A percentile compares a stretch with the other conserved stretches of the same genome.
phyloP scores from a whole-genome alignment of 1,140 invertebrate genomes.

The Drosophila burlai region DNA sequence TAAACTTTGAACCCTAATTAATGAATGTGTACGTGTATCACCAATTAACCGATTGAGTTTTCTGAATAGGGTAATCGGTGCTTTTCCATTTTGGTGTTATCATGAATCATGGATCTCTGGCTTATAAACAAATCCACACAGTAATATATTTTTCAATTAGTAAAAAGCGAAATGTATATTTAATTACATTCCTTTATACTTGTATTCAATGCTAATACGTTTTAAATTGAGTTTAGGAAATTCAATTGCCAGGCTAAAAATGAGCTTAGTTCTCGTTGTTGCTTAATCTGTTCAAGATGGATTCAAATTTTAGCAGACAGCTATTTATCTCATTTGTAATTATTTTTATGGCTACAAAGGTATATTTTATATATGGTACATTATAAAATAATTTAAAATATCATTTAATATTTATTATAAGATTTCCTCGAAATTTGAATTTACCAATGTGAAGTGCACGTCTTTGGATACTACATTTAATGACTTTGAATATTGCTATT shows the following conservation, averaged over 20 bases:
- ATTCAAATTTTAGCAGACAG: not conserved
- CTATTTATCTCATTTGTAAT: not conserved
- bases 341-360: not conserved
- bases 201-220: not conserved
- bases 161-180: not conserved
- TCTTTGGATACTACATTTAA: constrained; percentile 4
- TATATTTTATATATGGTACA: not conserved
- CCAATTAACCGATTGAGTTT: not conserved
- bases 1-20: not conserved
- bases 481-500: not conserved
- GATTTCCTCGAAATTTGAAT: constrained; percentile 7
- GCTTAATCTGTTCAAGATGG: not conserved
- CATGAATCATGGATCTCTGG: not conserved
- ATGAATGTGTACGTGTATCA: not conserved
- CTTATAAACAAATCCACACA: not conserved
- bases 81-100: not conserved
- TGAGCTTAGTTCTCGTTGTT: not conserved
- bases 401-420: not conserved
- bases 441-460: constrained; percentile 15
- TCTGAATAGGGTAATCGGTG: too few relatives aligned
- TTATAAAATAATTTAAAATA: not conserved
- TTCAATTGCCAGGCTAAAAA: not conserved
- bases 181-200: not conserved
- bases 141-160: not conserved
- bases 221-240: not conserved